phyloP scores from a whole-genome alignment of 2,113 vertebrate genomes.

The Ptyas mucosa region DNA sequence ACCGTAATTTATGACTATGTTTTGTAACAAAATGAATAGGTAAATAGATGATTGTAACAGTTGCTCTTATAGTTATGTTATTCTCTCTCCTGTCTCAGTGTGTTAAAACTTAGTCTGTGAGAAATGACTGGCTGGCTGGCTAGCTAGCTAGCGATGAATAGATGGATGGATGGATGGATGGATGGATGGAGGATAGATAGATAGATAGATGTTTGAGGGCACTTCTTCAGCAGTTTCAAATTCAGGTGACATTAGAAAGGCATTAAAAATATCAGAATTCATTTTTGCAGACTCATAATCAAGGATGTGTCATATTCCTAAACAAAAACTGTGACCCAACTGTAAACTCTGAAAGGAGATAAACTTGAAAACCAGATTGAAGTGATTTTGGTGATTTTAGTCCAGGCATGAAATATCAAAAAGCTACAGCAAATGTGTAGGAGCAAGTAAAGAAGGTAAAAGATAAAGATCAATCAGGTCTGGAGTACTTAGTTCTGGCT shows the following conservation, averaged over 20 bases:
- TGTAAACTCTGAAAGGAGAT: not conserved
- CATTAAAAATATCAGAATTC: not conserved
- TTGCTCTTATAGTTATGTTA: not conserved
- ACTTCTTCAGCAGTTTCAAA: not conserved
- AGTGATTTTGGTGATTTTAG: not conserved
- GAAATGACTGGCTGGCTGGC: not conserved
- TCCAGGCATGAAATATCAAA: not conserved
- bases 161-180: too few relatives aligned
- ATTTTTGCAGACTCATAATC: not conserved
- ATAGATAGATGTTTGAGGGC: not conserved
- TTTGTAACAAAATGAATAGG: not conserved
- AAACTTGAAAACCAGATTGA: not conserved
- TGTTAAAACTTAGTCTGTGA: not conserved
- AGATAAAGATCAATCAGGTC: too few relatives aligned
- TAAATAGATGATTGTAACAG: not conserved
- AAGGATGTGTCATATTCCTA: not conserved
- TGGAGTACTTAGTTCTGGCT: not conserved
- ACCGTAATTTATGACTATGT: not conserved
- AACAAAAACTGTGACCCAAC: not conserved
- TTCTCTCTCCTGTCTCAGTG: conserved; percentile 3
- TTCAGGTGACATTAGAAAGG: not conserved
- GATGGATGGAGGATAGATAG: too few relatives aligned
- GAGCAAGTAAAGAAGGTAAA: not conserved
- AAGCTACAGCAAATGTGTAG: not conserved
- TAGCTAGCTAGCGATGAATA: not conserved